phyloP scores from a whole-genome alignment of 2,797 vertebrate species.

The Chromobotia macracanthus region DNA sequence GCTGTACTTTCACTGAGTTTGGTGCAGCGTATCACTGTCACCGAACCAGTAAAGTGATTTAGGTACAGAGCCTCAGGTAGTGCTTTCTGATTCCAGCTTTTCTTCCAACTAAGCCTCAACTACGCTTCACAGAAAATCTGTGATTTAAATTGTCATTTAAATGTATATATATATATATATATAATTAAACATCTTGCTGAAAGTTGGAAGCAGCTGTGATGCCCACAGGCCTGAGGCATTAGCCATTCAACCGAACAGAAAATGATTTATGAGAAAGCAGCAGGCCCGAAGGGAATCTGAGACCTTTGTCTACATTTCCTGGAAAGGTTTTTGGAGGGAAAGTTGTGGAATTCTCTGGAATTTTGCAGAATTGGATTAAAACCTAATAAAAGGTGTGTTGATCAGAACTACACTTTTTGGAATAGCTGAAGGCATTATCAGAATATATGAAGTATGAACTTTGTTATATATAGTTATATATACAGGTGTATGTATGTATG shows the following conservation, averaged over 20 bases:
- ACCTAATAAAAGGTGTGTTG: background rate
- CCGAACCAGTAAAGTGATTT: slow-evolving; percentile 22
- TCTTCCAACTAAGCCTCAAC: background rate
- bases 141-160: slow-evolving; percentile 11
- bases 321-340: too few relatives aligned
- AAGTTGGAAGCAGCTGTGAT: background rate
- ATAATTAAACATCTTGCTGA: background rate
- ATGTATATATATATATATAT: background rate
- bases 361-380: background rate
- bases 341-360: too few relatives aligned
- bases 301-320: too few relatives aligned
- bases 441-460: too few relatives aligned
- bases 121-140: slow-evolving; percentile 4
- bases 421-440: too few relatives aligned
- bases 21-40: slow-evolving; percentile 18
- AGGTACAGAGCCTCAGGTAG: slow-evolving; percentile 38
- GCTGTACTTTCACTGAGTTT: slow-evolving; percentile 29
- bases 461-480: too few relatives aligned
- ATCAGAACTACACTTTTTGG: too few relatives aligned
- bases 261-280: too few relatives aligned
- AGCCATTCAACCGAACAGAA: too few relatives aligned
- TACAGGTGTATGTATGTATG: too few relatives aligned
- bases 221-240: background rate
- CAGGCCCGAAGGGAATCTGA: too few relatives aligned
- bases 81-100: slow-evolving; percentile 4